Evolutionary conservation across 2,888 invertebrate genomes (phyloP), one percentile per base, ranked within the genome.

Genomic region (Philereme vetulata): DNA sequence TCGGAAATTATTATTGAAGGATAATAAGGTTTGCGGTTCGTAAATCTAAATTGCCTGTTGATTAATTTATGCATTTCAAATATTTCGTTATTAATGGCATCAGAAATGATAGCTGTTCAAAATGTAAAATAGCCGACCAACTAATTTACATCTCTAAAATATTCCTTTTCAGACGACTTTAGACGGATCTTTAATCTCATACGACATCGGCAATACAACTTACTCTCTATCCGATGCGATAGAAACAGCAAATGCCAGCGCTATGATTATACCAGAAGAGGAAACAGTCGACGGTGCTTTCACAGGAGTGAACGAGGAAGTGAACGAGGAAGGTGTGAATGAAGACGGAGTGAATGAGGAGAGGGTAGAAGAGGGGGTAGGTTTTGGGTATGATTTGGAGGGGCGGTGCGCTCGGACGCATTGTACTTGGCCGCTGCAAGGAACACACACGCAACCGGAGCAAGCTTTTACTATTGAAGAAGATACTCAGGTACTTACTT

Each of bases 341-440:
- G 50, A 43, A 33, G 46, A 1, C 0, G 50, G 11, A 4, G 10
- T 9, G 1, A 34, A 11, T 9, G 49, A n/a, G 33, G 6, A 5
- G 4, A n/a, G n/a, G 34, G 42, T 44, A 4, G 43, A 21, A 7
- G 36, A 36, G 35, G n/a, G 60, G 44, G 8, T 61, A 33, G 33
- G 65, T 32, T 50, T 48, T 5, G 52, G 10, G 11, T 57, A 52
- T 9, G 62, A 58, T 35, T 35, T 58, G 8, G 69, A 60, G 36
- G 81, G 74, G 64, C 68, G 70, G 45, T 85, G 80, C 82, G 92
- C 92, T 60, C 84, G 92, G 58, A 92, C 92, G 65, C 91, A 93
- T 77, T 88, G 88, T 79, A 86, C 92, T 65, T 93, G 92, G 92
- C 91, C 91, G 63, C 75, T 90, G 59, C 60, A 76, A 59, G 57